Base-by-base conservation (phyloP, 1,140 invertebrate genomes). In the Frieseomelitta varia region DNA sequence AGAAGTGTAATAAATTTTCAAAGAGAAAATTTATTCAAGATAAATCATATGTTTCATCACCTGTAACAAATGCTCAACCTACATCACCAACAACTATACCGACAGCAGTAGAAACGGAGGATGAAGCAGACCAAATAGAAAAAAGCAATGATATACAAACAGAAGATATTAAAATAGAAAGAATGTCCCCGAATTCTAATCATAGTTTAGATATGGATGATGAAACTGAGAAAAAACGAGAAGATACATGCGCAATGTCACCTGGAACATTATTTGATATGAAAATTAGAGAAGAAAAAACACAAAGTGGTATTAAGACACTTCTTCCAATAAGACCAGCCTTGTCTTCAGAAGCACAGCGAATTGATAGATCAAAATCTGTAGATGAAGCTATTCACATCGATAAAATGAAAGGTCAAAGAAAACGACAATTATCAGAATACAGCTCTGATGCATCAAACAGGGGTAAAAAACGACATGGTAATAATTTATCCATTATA, bases 221-320 rank as follows among this genome's bases (percentile, higher is more conserved):
- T 14, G 92, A 92, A 34, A 83, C 63, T 24, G 84, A 81, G 1
- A 91, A 87, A 71, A 93, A 90, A 80, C 80, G 82, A 12, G 93
- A 91, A 24, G 89, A 88, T 34, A 80, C 71, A 15, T 92, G 91
- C 63, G 93, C 94, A 12, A 93, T 95, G 90, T 95, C 94, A 2
- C 94, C 94, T 11, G 91, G 91, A 53, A 91, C 92, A 21, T 87
- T 93, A n/a, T 95, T 95, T 34, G 93, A 94, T 39, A 87, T 95
- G 83, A 93, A 93, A 69, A 81, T 91, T 6, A 92, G 91, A 67
- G 94, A 94, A 67, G 94, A 94, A 71, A 94, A 91, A 82, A 85
- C 87, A 27, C 93, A 94, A 78, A 87, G 83, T 30, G 94, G 94
- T 0, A 96, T 96, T 56, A 96, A 96, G 92, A 96, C 95, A 10